phyloP scores from a whole-genome alignment of 2,888 invertebrate species.

The Epirrita christyi region DNA sequence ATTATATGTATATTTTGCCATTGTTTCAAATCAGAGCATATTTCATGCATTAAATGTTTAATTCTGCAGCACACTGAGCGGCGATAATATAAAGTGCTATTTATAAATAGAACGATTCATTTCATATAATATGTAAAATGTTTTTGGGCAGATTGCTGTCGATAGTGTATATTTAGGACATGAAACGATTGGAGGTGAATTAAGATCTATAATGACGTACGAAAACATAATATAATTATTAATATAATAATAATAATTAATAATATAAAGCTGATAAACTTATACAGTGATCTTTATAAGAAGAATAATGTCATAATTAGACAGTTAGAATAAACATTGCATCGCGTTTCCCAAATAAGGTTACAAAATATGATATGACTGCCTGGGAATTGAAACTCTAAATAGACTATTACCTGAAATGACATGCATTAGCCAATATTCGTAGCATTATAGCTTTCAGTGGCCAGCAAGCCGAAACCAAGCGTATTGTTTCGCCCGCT shows the following conservation, averaged over 20 bases:
- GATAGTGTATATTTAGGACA: background rate
- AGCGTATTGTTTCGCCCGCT: constrained; percentile 74
- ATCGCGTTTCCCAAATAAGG: background rate
- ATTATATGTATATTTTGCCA: constrained; percentile 85
- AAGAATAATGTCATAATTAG: too few species aligned
- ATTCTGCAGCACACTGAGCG: constrained; percentile 44
- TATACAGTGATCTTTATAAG: too few species aligned
- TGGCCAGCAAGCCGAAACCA: constrained; percentile 46
- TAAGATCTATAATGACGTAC: constrained; percentile 54
- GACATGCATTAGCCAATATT: too few species aligned
- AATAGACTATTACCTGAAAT: too few species aligned
- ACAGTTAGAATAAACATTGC: too few species aligned
- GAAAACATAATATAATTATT: too few species aligned
- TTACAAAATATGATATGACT: too few species aligned
- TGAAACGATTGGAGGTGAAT: constrained; percentile 23
- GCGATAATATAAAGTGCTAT: constrained; percentile 19
- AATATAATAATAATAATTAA: too few species aligned
- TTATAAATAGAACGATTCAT: constrained; percentile 8
- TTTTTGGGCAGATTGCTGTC: constrained; percentile 30
- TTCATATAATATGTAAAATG: constrained; percentile 31
- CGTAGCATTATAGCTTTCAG: constrained; percentile 16
- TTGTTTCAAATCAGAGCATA: constrained; percentile 85
- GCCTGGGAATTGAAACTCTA: too few species aligned
- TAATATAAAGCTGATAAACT: too few species aligned
- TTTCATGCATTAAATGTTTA: constrained; percentile 83